A percentile compares a stretch with the other conserved stretches of the same genome.
These are phyloP conservation scores for Poeciliopsis gracilis DNA, from an alignment of 2,797 vertebrate genomes.

Conservation along the genomic window DNA sequence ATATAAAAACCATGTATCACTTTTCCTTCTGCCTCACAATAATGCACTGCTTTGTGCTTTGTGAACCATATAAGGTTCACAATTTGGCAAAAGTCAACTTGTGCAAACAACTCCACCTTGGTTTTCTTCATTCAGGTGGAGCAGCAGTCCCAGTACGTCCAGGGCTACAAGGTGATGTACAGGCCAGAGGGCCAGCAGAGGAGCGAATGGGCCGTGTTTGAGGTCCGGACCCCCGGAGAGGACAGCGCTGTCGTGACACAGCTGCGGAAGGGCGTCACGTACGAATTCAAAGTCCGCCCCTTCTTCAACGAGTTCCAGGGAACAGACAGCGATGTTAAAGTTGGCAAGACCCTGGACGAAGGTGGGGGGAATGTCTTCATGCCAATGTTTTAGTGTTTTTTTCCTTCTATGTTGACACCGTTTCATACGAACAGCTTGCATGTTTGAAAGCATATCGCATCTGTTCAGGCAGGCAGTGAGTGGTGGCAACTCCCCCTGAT, in stretches of 20 bases:
- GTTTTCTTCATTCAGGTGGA: conserved; percentile 85
- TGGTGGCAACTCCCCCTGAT: neutral
- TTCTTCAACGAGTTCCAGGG: conserved; percentile 99
- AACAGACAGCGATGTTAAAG: conserved; percentile 97
- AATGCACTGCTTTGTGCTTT: neutral
- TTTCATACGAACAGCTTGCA: conserved; percentile 64
- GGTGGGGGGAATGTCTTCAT: conserved; percentile 74
- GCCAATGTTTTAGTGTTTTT: conserved; percentile 38
- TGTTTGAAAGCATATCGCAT: conserved; percentile 63
- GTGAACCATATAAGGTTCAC: neutral
- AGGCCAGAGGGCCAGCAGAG: conserved; percentile 83
- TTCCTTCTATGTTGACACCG: conserved; percentile 66
- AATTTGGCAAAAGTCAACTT: neutral
- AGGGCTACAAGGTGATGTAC: conserved; percentile 97
- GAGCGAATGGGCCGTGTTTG: conserved; percentile 92
- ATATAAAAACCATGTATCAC: neutral
- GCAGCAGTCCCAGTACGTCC: conserved; percentile 97
- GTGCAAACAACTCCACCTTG: conserved; percentile 12
- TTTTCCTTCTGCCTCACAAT: neutral
- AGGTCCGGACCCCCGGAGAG: conserved; percentile 92
- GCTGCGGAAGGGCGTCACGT: conserved; percentile 93
- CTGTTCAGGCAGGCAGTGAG: conserved; percentile 64
- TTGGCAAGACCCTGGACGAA: conserved; percentile 96
- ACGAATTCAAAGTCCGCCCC: conserved; percentile 96
- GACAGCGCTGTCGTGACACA: conserved; percentile 90